Percentiles rank a stretch among this genome's conserved stretches.
phyloP scores from a whole-genome alignment of 2,113 vertebrate genomes.

The Leiothrix lutea region DNA sequence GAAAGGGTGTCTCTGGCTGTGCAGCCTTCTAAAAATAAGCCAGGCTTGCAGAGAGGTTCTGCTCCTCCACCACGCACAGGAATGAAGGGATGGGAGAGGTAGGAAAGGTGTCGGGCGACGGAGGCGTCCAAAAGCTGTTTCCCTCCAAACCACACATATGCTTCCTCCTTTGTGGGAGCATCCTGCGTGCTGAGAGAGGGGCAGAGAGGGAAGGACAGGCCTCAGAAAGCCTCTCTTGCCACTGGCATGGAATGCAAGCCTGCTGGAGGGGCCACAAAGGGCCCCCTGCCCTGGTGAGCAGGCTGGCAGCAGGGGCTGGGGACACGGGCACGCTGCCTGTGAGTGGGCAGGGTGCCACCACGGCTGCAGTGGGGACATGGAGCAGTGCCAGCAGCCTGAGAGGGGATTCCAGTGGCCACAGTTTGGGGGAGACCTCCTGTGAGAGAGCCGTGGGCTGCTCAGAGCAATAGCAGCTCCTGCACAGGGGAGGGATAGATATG shows the following conservation, averaged over 20 bases:
- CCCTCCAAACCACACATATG: neutral
- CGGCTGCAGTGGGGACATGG: rapidly evolving
- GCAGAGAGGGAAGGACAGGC: neutral
- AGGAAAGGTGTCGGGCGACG: neutral
- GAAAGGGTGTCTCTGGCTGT: conserved; percentile 43
- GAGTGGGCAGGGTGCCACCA: neutral
- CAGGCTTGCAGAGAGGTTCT: neutral
- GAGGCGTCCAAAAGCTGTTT: neutral
- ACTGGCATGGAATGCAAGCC: neutral
- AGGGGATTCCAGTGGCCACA: rapidly evolving
- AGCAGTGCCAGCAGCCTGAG: rapidly evolving
- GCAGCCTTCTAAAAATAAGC: conserved; percentile 57
- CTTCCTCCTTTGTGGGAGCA: neutral
- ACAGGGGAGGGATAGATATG: rapidly evolving
- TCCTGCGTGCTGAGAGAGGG: neutral
- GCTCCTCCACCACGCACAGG: neutral
- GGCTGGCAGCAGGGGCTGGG: neutral
- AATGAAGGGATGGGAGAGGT: neutral
- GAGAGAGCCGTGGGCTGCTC: neutral
- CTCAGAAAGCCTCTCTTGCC: neutral
- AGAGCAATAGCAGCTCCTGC: neutral
- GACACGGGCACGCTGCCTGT: rapidly evolving
- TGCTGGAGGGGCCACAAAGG: rapidly evolving
- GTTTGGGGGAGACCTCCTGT: neutral
- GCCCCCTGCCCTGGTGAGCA: rapidly evolving